Percentiles rank a stretch among this genome's conserved stretches.
Conservation (phyloP, 2,113 vertebrate genomes). For the Machaerirhynchus nigripectus region DNA sequence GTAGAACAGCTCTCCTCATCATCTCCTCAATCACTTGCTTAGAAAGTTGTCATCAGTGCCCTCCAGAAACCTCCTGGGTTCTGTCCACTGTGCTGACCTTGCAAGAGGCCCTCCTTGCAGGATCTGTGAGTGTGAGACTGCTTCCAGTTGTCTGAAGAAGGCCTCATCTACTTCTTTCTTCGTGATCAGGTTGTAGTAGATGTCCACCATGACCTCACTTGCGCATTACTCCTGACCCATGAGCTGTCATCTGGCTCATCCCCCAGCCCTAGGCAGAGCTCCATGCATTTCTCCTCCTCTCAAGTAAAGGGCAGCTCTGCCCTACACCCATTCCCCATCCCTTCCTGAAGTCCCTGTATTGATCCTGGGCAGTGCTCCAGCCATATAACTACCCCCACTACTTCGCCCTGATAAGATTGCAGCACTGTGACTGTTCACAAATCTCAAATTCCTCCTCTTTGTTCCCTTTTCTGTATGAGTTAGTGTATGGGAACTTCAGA, state of each 20-base stretch:
- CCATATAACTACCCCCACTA: neutral
- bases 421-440: neutral
- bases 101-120: neutral
- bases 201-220: neutral
- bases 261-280: neutral
- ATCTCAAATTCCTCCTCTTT: neutral
- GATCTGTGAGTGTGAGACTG: neutral
- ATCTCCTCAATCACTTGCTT: neutral
- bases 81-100: neutral
- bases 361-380: neutral
- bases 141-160: neutral
- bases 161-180: neutral
- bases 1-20: neutral
- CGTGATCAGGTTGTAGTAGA: neutral
- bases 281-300: neutral
- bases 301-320: neutral
- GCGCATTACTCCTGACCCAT: neutral
- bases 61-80: neutral
- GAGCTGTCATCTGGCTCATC: neutral
- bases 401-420: neutral
- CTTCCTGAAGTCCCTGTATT: neutral
- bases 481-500: neutral
- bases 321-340: accelerated
- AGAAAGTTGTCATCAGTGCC: neutral
- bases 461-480: neutral